Conservation (phyloP, 2,888 invertebrate species). For the Epiperipatus broadwayi region DNA sequence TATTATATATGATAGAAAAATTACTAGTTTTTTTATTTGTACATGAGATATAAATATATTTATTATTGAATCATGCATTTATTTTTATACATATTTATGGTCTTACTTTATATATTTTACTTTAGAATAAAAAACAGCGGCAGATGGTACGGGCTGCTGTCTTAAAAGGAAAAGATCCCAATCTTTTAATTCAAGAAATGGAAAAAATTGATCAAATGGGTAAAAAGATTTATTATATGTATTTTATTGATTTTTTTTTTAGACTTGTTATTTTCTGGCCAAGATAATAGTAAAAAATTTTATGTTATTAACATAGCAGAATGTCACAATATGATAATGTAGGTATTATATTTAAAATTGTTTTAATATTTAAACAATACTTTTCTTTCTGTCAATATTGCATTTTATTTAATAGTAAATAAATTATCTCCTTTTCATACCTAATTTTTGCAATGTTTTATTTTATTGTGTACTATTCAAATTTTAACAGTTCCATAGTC, state of each 20-base stretch:
- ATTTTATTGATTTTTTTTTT: slow-evolving; percentile 7
- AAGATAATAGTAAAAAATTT: slow-evolving; percentile 4
- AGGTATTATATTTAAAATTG: background rate
- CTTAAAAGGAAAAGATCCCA: slow-evolving; percentile 90
- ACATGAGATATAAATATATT: too few relatives aligned
- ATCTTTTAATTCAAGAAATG: slow-evolving; percentile 80
- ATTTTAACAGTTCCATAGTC: too few relatives aligned
- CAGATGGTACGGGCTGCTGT: slow-evolving; percentile 90
- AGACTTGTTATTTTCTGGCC: slow-evolving; percentile 8
- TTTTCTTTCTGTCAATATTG: too few relatives aligned
- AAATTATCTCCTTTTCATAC: too few relatives aligned
- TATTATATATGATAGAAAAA: too few relatives aligned
- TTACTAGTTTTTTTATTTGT: too few relatives aligned
- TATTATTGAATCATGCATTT: too few relatives aligned
- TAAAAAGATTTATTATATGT: slow-evolving; percentile 27
- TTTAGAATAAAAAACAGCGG: slow-evolving; percentile 73
- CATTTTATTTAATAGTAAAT: too few relatives aligned
- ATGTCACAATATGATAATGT: slow-evolving; percentile 5
- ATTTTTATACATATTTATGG: too few relatives aligned
- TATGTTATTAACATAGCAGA: background rate
- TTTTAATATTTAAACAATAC: background rate
- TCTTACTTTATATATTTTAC: slow-evolving; percentile 11
- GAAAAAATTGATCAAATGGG: slow-evolving; percentile 98
- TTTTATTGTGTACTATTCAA: too few relatives aligned
- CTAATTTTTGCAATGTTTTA: too few relatives aligned